Conservation (phyloP, 2,888 invertebrate genomes). For the Erebia palarica region DNA sequence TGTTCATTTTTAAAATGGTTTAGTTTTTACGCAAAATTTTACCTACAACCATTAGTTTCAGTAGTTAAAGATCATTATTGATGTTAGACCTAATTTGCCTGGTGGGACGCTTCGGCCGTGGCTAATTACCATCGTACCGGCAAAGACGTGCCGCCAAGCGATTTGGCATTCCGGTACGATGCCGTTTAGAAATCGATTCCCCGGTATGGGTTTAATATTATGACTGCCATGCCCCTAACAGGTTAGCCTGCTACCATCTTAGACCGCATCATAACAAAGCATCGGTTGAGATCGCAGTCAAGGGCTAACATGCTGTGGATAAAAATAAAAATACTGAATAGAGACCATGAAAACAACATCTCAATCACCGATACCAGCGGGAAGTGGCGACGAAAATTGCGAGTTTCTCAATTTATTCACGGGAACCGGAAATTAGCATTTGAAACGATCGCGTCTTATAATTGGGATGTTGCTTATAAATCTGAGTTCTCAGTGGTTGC, state of each 20-base stretch:
- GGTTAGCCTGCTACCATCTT: too few species aligned
- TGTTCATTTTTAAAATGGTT: not conserved
- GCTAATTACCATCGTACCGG: too few species aligned
- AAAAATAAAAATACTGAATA: constrained; percentile 2
- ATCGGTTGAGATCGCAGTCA: too few species aligned
- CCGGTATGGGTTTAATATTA: too few species aligned
- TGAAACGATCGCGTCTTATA: constrained; percentile 59
- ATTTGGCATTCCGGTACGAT: too few species aligned
- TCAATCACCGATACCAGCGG: constrained; percentile 22
- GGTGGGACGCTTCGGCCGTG: too few species aligned
- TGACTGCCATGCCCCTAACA: too few species aligned
- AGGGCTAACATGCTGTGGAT: too few species aligned
- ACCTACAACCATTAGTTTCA: not conserved
- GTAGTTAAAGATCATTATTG: not conserved
- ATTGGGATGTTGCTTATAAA: constrained; percentile 59
- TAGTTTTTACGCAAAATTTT: not conserved
- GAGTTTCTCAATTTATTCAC: constrained; percentile 62
- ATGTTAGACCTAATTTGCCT: too few species aligned
- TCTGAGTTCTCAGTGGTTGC: constrained; percentile 51
- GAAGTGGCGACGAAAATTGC: constrained; percentile 40
- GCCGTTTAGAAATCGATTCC: too few species aligned
- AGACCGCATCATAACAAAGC: too few species aligned
- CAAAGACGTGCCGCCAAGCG: too few species aligned
- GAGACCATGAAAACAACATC: constrained; percentile 25
- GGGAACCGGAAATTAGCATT: constrained; percentile 63